Percentiles rank a stretch among this genome's conserved stretches.
phyloP scores from a whole-genome alignment of 2,888 invertebrate genomes.

The Dicycla oo region DNA sequence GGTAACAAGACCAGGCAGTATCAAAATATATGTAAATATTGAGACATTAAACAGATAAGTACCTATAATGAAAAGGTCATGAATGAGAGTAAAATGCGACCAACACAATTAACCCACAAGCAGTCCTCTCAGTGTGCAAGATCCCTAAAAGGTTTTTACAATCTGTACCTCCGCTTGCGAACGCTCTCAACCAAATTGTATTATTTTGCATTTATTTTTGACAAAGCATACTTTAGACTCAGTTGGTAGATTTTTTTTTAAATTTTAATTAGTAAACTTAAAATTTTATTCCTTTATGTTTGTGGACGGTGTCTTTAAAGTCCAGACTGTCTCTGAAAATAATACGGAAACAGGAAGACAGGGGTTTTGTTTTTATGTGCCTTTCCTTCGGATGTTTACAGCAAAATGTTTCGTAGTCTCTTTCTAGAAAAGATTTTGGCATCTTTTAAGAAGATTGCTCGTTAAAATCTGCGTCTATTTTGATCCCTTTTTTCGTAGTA shows the following conservation, averaged over 20 bases:
- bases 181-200: constrained; percentile 88
- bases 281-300: constrained; percentile 68
- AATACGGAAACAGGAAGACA: constrained; percentile 45
- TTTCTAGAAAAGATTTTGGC: constrained; percentile 39
- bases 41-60: background rate
- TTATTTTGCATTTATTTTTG: constrained; percentile 90
- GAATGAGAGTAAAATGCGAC: constrained; percentile 7
- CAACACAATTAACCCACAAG: constrained; percentile 37
- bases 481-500: background rate
- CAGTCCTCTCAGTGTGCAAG: constrained; percentile 50
- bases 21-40: background rate
- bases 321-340: constrained; percentile 51
- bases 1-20: background rate
- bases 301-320: constrained; percentile 54
- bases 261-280: constrained; percentile 63
- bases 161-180: constrained; percentile 77
- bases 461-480: background rate
- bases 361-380: constrained; percentile 55
- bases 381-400: constrained; percentile 40
- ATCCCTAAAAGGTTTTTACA: constrained; percentile 78
- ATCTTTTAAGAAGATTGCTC: constrained; percentile 25
- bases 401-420: constrained; percentile 38
- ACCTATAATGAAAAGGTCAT: constrained; percentile 2
- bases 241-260: constrained; percentile 66
- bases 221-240: constrained; percentile 81